Evolutionary conservation across 2,113 vertebrate species (phyloP).

Genomic region (Progne subis): DNA sequence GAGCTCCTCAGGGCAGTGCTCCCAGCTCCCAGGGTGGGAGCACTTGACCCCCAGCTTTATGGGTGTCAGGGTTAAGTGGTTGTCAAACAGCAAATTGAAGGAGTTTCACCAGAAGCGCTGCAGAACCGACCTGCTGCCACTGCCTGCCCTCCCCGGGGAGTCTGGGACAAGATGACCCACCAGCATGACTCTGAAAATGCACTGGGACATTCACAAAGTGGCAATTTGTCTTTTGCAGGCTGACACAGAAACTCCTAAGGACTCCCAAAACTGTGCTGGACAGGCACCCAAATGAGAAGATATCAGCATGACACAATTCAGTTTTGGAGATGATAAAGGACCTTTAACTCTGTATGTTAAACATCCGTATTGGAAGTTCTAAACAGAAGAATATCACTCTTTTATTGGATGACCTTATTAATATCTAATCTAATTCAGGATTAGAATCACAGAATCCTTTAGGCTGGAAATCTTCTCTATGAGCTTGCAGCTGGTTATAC

Average conservation of each 20-base stretch:
- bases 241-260: neutral
- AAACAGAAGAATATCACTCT: neutral
- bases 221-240: neutral
- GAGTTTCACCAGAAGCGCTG: neutral
- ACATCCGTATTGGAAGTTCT: neutral
- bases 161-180: neutral
- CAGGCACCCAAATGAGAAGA: neutral
- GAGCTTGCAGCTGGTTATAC: slow-evolving; percentile 32
- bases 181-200: neutral
- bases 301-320: neutral
- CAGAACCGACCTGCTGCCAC: neutral
- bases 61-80: slow-evolving; percentile 28
- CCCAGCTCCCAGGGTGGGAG: neutral
- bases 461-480: neutral
- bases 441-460: neutral
- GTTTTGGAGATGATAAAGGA: neutral
- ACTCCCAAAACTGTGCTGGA: neutral
- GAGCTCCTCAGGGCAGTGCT: neutral
- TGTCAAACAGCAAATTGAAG: slow-evolving; percentile 31
- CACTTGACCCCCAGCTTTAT: slow-evolving; percentile 30
- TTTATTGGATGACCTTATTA: neutral
- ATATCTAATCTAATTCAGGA: neutral
- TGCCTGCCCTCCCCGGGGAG: neutral
- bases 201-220: neutral
- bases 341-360: neutral